Percentiles rank a stretch among this genome's conserved stretches.
phyloP scores from a whole-genome alignment of 2,113 vertebrate genomes.

The Corythaixoides concolor region DNA sequence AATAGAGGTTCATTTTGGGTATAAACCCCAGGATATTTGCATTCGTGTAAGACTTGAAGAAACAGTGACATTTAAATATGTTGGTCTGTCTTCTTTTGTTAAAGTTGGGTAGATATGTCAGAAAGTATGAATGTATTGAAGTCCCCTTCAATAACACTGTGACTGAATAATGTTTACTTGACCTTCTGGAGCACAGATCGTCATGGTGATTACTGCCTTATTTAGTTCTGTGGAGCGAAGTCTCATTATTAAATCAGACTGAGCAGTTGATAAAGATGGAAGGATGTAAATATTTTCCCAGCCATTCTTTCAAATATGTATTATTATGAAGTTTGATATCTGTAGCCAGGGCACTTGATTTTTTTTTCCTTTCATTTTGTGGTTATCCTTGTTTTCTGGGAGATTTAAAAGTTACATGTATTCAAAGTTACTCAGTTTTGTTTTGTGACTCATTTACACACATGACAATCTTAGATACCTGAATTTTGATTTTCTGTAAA shows the following conservation, averaged over 20 bases:
- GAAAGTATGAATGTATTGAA: not conserved
- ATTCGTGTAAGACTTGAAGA: not conserved
- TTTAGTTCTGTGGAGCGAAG: conserved; percentile 14
- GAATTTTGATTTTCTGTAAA: not conserved
- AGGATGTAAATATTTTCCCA: not conserved
- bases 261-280: not conserved
- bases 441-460: not conserved
- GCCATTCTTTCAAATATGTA: not conserved
- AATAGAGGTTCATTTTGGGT: not conserved
- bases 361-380: not conserved
- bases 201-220: conserved; percentile 20
- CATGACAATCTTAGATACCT: not conserved
- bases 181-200: not conserved
- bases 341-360: not conserved
- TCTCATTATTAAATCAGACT: not conserved
- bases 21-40: not conserved
- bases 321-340: not conserved
- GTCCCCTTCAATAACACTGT: not conserved
- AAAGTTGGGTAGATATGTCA: not conserved
- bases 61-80: not conserved
- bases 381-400: not conserved
- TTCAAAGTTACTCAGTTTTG: not conserved
- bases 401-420: not conserved
- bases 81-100: not conserved
- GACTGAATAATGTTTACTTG: conserved; percentile 24